Base-by-base conservation (phyloP, 2,888 invertebrate genomes). In the Ophion slaviceki region DNA sequence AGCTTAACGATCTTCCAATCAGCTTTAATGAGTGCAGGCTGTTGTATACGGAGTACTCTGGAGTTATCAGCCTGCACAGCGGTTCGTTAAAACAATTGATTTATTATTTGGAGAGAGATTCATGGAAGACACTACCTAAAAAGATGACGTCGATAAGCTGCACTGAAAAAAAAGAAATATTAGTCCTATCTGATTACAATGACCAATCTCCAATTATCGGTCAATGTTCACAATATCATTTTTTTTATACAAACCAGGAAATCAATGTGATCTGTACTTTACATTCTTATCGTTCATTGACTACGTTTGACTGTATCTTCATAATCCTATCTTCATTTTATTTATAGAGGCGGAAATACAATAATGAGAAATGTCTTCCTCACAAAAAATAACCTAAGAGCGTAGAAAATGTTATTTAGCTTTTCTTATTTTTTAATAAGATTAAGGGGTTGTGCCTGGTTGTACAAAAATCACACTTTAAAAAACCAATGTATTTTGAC, bases 1-100 rank as follows among this genome's bases (percentile, higher is more conserved):
- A 66, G 61, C 75, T 79, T 71, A 82, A 82, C 79, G 79, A 82
- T 79, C 71, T 66, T 71, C 71, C 82, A 85, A 79, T 85, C 85
- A 82, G 66, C 66, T 40, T 75, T 85, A 85, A 85, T 79, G 82
- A 85, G 75, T 72, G 24, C 20, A 28, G 53, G 40, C 80, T 32
- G 61, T 40, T 71, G 72, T 67, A 64, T 75, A 45, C 11, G 47
- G 64, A 78, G 4, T 28, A 78, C 47, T 47, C 20, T 32, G 32
- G 53, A n/a, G 11, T 62, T 47, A 71, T 53, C 61, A 47, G 20
- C 67, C 59, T 71, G 45, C 40, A 40, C 62, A 71, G 72, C 40
- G 24, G 59, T 78, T 82, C 74, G 32, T 66, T 74, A 62, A 20
- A 17, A 71, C 59, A 72, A 62, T 77, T 66, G 36, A 24, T 24